Percentiles rank a stretch among this genome's conserved stretches.
Evolutionary conservation across 2,797 vertebrate genomes (phyloP).

Genomic region (Xerus rutilus): DNA sequence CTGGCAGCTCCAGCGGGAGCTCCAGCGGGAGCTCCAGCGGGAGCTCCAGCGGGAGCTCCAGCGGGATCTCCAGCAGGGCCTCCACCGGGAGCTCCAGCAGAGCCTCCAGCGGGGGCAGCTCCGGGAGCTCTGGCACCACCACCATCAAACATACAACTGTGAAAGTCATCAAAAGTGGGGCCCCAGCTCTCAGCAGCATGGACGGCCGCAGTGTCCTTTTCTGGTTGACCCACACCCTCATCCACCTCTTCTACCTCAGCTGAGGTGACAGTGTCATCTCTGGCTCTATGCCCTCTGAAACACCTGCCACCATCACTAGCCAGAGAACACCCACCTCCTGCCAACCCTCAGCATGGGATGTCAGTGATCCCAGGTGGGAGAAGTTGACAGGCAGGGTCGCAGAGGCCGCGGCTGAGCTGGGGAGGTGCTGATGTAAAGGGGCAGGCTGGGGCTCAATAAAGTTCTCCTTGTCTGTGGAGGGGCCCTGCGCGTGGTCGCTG

Average conservation of each 20-base stretch:
- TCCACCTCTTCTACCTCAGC: slow-evolving; percentile 59
- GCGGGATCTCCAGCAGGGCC: too few relatives aligned
- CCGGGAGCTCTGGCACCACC: too few relatives aligned
- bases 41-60: too few relatives aligned
- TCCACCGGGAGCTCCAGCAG: too few relatives aligned
- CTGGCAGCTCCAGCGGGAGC: not conserved
- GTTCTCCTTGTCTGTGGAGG: not conserved
- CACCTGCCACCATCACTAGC: not conserved
- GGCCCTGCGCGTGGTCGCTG: slow-evolving; percentile 47
- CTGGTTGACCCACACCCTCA: slow-evolving; percentile 33
- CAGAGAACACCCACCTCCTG: not conserved
- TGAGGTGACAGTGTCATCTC: slow-evolving; percentile 50
- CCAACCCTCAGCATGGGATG: not conserved
- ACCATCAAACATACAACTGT: accelerated
- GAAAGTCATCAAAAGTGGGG: accelerated
- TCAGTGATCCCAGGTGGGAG: not conserved
- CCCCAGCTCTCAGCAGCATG: not conserved
- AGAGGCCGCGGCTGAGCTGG: not conserved
- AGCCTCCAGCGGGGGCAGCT: too few relatives aligned
- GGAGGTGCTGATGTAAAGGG: not conserved
- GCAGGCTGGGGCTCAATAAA: slow-evolving; percentile 70
- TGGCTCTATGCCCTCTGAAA: not conserved
- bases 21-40: too few relatives aligned
- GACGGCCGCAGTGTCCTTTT: slow-evolving; percentile 15
- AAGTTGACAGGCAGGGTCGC: not conserved